These are phyloP conservation scores for Trichogramma dendrolimi DNA, from an alignment of 2,888 invertebrate species.

Conservation along the genomic window DNA sequence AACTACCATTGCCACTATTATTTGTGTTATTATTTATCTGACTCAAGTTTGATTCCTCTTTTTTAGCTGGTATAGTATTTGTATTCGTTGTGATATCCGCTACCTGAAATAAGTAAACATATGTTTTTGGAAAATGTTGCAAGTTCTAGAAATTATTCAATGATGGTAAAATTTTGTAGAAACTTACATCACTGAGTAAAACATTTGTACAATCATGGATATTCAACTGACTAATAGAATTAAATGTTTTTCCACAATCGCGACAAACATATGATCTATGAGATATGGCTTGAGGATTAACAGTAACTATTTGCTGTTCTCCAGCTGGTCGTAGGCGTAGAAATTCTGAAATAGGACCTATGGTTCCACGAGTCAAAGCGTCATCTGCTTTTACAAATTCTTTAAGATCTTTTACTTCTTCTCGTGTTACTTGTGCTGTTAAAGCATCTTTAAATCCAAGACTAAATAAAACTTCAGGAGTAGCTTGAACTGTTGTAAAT, in stretches of 20 bases:
- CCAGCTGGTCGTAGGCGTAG: slow-evolving; percentile 45
- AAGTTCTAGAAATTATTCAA: too few species aligned
- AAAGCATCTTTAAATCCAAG: slow-evolving; percentile 45
- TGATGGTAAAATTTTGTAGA: too few species aligned
- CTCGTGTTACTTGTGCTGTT: slow-evolving; percentile 40
- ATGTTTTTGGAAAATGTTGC: too few species aligned
- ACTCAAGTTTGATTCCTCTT: slow-evolving; percentile 11
- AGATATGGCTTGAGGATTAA: slow-evolving; percentile 46
- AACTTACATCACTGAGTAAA: slow-evolving; percentile 37
- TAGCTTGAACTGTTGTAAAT: slow-evolving; percentile 44
- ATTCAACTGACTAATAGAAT: slow-evolving; percentile 42
- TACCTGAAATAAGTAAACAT: slow-evolving; percentile 1
- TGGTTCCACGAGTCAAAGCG: slow-evolving; percentile 43
- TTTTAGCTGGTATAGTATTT: neutral
- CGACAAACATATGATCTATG: slow-evolving; percentile 42
- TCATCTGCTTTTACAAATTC: slow-evolving; percentile 46
- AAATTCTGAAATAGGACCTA: slow-evolving; percentile 50
- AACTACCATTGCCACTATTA: neutral
- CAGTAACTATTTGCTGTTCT: slow-evolving; percentile 42
- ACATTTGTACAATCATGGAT: slow-evolving; percentile 40
- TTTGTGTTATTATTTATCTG: neutral
- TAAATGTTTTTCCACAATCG: slow-evolving; percentile 49
- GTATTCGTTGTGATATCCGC: slow-evolving; percentile 8
- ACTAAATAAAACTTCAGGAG: slow-evolving; percentile 47
- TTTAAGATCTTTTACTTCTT: slow-evolving; percentile 45